Base-by-base conservation (phyloP, 2,888 invertebrate genomes). In the Horisme vitalbata region DNA sequence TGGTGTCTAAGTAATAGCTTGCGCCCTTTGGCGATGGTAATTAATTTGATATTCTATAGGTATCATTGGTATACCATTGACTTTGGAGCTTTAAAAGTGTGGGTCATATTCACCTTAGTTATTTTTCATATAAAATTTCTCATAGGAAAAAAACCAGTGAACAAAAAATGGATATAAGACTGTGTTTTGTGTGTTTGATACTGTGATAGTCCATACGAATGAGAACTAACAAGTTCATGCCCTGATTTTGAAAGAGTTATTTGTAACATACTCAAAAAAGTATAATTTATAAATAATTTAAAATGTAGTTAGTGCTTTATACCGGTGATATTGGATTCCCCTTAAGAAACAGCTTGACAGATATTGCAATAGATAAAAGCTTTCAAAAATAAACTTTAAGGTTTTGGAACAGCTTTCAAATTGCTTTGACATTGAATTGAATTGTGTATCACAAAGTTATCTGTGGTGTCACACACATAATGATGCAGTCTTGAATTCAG, bases 131-230 rank as follows among this genome's bases (percentile, higher is more conserved):
- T 23, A 23, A 6, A n/a, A 23, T 24, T 6, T 18, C 8, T 14
- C 5, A 14, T 30, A 15, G n/a, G 23, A 8, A 30, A 11, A 9
- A 3, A 24, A 32, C 55, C 61, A 61, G 71, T 77, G 70, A 82
- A 63, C 68, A 55, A 50, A 49, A 45, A 56, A 63, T 71, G 71
- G 63, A 46, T 30, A 45, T 32, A 69, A 79, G 76, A 79, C 78
- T 83, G 83, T 82, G 77, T 82, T 83, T 76, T 80, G 77, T 79
- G 79, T 79, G 79, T 79, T 63, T 71, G 71, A 78, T 78, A 80
- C 72, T 65, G 57, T 59, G 61, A 64, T 56, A 60, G 51, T 64
- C 49, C 26, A 52, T 46, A 49, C 48, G 21, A 30, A 39, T 55
- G 49, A 54, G 38, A 38, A 47, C 15, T 60, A 59, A 55, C 44